Evolutionary conservation across 2,888 invertebrate species (phyloP).

Genomic region (Dicycla oo): DNA sequence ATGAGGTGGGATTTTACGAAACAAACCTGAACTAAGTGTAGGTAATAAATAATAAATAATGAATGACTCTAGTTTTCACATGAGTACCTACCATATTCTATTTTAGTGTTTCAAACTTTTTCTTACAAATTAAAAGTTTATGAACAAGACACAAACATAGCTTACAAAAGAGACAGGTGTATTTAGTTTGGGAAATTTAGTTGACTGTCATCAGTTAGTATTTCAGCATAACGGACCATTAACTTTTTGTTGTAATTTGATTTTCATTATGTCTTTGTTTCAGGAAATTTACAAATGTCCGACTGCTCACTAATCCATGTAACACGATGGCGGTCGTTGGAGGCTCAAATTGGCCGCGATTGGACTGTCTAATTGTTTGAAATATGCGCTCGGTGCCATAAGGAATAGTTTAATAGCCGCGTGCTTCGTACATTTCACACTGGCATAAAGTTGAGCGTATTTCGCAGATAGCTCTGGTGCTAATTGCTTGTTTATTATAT

Average conservation of each 20-base stretch:
- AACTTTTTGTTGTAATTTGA: not conserved
- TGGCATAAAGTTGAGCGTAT: constrained; percentile 57
- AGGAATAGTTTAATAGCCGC: constrained; percentile 77
- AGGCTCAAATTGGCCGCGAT: constrained; percentile 83
- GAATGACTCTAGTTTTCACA: no score
- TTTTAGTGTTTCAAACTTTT: no score
- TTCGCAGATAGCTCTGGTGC: constrained; percentile 28
- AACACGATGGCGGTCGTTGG: constrained; percentile 68
- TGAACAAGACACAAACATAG: not conserved
- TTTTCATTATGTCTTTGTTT: constrained; percentile 1
- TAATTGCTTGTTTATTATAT: constrained; percentile 50
- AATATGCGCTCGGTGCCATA: constrained; percentile 79
- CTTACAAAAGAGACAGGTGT: not conserved
- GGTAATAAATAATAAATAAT: no score
- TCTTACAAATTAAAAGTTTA: not conserved
- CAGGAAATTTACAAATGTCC: constrained; percentile 15
- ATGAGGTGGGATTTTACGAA: not conserved
- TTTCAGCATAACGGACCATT: not conserved
- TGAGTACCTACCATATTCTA: no score
- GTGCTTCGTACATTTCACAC: constrained; percentile 48
- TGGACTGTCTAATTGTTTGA: constrained; percentile 85
- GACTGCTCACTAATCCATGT: constrained; percentile 24
- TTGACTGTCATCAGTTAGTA: not conserved
- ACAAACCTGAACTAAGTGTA: not conserved
- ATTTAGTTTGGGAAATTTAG: no score